Conservation (phyloP, 1,140 invertebrate species). For the Papilio polytes region DNA sequence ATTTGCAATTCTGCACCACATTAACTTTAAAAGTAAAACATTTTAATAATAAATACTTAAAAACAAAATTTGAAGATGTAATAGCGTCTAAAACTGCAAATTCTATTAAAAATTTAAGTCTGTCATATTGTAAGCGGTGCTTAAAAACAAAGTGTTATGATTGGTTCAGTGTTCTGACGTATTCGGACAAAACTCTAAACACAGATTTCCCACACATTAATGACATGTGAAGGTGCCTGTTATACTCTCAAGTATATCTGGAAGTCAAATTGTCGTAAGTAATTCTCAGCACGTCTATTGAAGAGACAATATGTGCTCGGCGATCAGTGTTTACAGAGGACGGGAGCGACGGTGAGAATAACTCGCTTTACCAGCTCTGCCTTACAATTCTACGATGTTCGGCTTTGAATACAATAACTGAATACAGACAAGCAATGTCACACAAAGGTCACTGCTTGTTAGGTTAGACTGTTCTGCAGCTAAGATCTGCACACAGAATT, state of each 20-base stretch:
- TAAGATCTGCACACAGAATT: not conserved
- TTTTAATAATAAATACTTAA: not conserved
- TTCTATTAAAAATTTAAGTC: too few relatives aligned
- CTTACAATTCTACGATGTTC: constrained; percentile 18
- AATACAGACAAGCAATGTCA: not conserved
- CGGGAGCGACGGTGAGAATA: constrained; percentile 23
- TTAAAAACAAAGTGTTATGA: too few relatives aligned
- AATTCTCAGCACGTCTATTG: constrained; percentile 27
- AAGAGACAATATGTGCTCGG: constrained; percentile 30
- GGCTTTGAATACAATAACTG: constrained; percentile 9
- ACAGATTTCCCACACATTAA: not conserved
- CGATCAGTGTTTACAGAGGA: constrained; percentile 28
- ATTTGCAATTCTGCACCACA: not conserved
- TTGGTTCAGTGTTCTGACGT: too few relatives aligned
- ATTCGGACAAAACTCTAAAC: too few relatives aligned
- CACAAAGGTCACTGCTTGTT: not conserved
- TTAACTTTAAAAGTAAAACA: not conserved
- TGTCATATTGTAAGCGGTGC: too few relatives aligned
- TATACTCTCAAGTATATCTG: not conserved
- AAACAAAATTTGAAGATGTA: too few relatives aligned
- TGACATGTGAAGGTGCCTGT: not conserved
- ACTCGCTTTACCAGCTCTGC: constrained; percentile 22
- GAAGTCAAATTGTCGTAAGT: constrained; percentile 14
- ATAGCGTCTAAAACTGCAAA: too few relatives aligned
- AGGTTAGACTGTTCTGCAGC: not conserved